Evolutionary conservation across 1,140 invertebrate genomes (phyloP).

Genomic region (Adoxophyes honmai): DNA sequence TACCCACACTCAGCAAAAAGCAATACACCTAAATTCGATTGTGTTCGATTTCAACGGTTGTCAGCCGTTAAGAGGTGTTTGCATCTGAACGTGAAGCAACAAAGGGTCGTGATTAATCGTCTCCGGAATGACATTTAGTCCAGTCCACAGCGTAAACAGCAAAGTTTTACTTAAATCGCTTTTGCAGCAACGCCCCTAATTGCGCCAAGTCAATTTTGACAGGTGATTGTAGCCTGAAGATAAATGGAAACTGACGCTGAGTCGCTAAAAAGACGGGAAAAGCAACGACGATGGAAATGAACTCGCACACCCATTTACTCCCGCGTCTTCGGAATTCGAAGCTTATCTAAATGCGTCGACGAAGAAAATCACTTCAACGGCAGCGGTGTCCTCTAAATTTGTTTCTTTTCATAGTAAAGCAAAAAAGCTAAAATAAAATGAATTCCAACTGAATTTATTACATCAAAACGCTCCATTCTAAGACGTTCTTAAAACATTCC

Average conservation of each 20-base stretch:
- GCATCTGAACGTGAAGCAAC: slow-evolving; percentile 32
- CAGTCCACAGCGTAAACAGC: slow-evolving; percentile 42
- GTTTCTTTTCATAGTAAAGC: too few relatives aligned
- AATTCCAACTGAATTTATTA: too few relatives aligned
- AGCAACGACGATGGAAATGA: slow-evolving; percentile 3
- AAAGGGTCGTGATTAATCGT: slow-evolving; percentile 46
- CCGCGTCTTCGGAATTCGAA: slow-evolving; percentile 15
- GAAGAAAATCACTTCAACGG: slow-evolving; percentile 25
- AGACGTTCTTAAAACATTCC: too few relatives aligned
- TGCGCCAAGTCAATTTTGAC: slow-evolving; percentile 52
- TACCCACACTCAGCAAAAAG: too few relatives aligned
- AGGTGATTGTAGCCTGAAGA: slow-evolving; percentile 36
- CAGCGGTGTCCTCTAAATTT: background rate
- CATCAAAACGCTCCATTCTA: too few relatives aligned
- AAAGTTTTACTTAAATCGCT: slow-evolving; percentile 51
- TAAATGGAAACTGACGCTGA: slow-evolving; percentile 21
- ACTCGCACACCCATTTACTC: slow-evolving; percentile 5
- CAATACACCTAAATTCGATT: background rate
- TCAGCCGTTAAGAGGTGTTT: slow-evolving; percentile 28
- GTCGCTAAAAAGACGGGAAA: slow-evolving; percentile 1
- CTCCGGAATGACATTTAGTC: slow-evolving; percentile 31
- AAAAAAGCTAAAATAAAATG: too few relatives aligned
- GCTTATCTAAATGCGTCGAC: slow-evolving; percentile 27
- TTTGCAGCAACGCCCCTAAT: slow-evolving; percentile 45
- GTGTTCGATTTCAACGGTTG: background rate